Base-by-base conservation (phyloP, 2,797 vertebrate genomes). In the Gambusia yucatana region DNA sequence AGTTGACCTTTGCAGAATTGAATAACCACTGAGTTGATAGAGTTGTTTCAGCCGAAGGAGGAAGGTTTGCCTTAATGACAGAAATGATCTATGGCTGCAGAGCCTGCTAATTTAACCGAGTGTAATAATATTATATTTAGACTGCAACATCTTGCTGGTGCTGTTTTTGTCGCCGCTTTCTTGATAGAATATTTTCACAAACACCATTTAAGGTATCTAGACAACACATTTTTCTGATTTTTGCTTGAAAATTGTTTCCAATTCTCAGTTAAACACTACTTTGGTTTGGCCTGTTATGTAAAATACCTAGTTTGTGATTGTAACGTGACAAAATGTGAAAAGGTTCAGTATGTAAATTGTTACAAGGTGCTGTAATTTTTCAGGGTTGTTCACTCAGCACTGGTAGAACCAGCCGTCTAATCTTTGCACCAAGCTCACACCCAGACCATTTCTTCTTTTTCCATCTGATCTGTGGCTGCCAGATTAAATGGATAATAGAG, bases 1-100 rank as follows among this genome's bases (percentile, higher is more conserved):
- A 87, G 82, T 81, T 71, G 70, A 88, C 81, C 84, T 88, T 47
- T 78, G 70, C 63, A 55, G 52, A 39, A 75, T 50, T 72, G 72
- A 82, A 61, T 73, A 79, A 82, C 61, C 48, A 77, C 43, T 73
- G 78, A 16, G 73, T 84, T 50, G 73, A 48, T 71, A 14, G 22
- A n/a, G 65, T 41, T 43, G 22, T 33, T 69, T 69, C 22, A 43
- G 9, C 10, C 22, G 2, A 43, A 43, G 39, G 22, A 25, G 17
- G 22, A 43, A 69, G 10, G 65, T 83, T 65, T 72, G 36, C 57
- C 76, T 74, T 63, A 50, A 10, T 10, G 17, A 73, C 72, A 36
- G 10, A 52, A 9, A 46, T 10, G 8, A 67, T 67, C 36, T 25
- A 41, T 41, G 46, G 30, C 28, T 48, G 7, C 9, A 22, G 47